Conservation (phyloP, 1,140 invertebrate species). For the Lasioglossum albipes region DNA sequence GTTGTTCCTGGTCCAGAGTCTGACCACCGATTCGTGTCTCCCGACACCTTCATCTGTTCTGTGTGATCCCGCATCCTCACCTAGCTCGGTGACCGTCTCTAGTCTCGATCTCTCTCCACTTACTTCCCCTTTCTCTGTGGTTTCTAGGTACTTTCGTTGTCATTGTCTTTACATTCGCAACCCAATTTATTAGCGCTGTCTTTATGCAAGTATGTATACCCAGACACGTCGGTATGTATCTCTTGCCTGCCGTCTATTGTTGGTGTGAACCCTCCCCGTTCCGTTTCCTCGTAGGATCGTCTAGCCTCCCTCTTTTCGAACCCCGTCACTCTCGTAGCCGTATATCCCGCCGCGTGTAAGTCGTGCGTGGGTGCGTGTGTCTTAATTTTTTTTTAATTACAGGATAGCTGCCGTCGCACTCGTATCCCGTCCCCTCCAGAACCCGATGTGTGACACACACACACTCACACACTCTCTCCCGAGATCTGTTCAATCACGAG, state of each 20-base stretch:
- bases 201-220: slow-evolving; percentile 44
- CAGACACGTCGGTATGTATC: slow-evolving; percentile 49
- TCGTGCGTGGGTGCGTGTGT: slow-evolving; percentile 40
- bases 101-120: slow-evolving; percentile 4
- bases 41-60: too few species aligned
- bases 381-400: slow-evolving; percentile 71
- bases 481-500: slow-evolving; percentile 19
- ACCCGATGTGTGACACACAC: slow-evolving; percentile 29
- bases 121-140: slow-evolving; percentile 47
- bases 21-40: slow-evolving; percentile 1
- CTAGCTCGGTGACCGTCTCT: neutral
- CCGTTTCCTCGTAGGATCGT: too few species aligned
- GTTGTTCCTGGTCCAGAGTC: too few species aligned
- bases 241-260: slow-evolving; percentile 5
- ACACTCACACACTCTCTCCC: neutral
- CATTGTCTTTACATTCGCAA: slow-evolving; percentile 45
- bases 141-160: slow-evolving; percentile 59
- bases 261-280: neutral
- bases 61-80: neutral
- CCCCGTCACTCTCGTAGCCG: neutral
- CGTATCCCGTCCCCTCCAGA: slow-evolving; percentile 63
- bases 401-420: slow-evolving; percentile 80
- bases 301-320: neutral
- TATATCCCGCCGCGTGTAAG: neutral
- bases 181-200: slow-evolving; percentile 39